Conservation (phyloP, 2,888 invertebrate genomes). For the Cantharis rustica region DNA sequence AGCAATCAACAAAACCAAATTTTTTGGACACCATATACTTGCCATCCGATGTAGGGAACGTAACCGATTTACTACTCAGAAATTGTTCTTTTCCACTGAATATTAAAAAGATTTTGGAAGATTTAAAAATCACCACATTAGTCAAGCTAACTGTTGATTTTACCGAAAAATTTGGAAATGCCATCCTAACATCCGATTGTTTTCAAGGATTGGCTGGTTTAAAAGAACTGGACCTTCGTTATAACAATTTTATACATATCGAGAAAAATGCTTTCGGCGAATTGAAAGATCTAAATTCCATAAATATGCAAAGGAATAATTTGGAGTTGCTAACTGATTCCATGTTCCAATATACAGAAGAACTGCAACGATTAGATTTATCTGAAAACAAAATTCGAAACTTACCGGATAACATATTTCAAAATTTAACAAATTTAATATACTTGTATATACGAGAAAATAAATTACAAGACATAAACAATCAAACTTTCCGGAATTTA, state of each 20-base stretch:
- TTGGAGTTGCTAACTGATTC: not conserved
- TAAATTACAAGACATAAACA: slow-evolving; percentile 38
- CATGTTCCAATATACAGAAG: slow-evolving; percentile 23
- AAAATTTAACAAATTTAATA: slow-evolving; percentile 34
- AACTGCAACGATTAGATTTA: slow-evolving; percentile 39
- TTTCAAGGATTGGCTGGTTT: not conserved
- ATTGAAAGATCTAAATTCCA: not conserved
- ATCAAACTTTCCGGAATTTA: slow-evolving; percentile 37
- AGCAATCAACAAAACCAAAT: not conserved
- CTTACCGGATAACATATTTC: slow-evolving; percentile 36
- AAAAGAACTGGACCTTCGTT: not conserved
- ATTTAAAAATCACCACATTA: not conserved
- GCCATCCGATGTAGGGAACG: not conserved
- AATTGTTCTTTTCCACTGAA: not conserved
- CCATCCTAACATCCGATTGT: not conserved
- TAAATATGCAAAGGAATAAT: not conserved
- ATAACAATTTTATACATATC: not conserved
- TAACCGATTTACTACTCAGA: not conserved
- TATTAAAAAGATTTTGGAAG: not conserved
- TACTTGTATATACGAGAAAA: slow-evolving; percentile 42
- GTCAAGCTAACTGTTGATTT: not conserved
- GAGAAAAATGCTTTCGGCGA: not conserved
- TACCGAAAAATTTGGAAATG: not conserved
- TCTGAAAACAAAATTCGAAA: slow-evolving; percentile 37
- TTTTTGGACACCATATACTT: not conserved